Evolutionary conservation across 1,140 invertebrate species (phyloP).

Genomic region (Meloidogyne floridensis): DNA sequence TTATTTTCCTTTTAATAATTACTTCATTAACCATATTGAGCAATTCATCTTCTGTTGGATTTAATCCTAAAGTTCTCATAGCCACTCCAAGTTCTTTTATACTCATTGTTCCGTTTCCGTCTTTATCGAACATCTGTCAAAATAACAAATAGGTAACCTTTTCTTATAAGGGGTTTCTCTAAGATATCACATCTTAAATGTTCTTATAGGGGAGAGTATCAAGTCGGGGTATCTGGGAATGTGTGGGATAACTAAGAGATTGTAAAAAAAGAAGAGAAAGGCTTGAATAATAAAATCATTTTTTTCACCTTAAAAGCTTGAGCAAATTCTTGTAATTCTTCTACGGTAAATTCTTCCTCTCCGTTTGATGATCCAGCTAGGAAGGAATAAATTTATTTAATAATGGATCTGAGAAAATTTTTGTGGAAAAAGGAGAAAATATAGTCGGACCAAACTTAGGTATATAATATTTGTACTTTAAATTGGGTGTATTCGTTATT

Average conservation of each 20-base stretch:
- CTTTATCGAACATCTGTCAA: slow-evolving; percentile 62
- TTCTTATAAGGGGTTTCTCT: neutral
- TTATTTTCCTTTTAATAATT: neutral
- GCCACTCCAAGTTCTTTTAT: slow-evolving; percentile 65
- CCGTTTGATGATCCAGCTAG: slow-evolving; percentile 58
- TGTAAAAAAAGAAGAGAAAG: too few relatives aligned
- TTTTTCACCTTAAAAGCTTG: slow-evolving; percentile 58
- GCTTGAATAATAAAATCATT: too few relatives aligned
- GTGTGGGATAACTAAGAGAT: too few relatives aligned
- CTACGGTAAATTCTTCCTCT: slow-evolving; percentile 62
- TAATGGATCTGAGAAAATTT: too few relatives aligned
- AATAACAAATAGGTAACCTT: neutral
- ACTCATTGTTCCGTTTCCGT: slow-evolving; percentile 65
- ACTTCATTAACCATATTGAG: slow-evolving; percentile 65
- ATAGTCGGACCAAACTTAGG: too few relatives aligned
- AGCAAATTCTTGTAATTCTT: slow-evolving; percentile 65
- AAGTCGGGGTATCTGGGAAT: too few relatives aligned
- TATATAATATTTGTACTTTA: too few relatives aligned
- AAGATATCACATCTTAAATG: neutral
- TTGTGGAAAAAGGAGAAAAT: too few relatives aligned
- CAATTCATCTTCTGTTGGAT: slow-evolving; percentile 62
- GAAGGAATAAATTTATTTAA: neutral
- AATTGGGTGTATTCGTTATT: too few relatives aligned
- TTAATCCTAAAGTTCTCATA: slow-evolving; percentile 64
- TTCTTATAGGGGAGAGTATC: too few relatives aligned